Conservation (phyloP, 1,140 invertebrate genomes). For the fruit fly (Drosophila melanogaster) region DNA sequence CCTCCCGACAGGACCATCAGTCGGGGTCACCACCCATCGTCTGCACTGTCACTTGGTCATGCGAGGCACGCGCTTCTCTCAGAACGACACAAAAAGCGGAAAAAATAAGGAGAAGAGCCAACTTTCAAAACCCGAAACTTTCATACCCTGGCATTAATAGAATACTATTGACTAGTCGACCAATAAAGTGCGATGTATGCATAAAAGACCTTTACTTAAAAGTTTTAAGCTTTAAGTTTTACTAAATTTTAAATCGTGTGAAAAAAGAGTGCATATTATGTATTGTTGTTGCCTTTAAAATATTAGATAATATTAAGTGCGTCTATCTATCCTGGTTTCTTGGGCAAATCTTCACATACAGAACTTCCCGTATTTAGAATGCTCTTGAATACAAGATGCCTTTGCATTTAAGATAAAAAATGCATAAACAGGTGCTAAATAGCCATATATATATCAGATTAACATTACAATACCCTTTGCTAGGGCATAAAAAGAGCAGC, state of each 20-base stretch:
- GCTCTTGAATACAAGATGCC: neutral
- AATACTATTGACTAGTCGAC: neutral
- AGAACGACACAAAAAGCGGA: slow-evolving; percentile 18
- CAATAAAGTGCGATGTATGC: neutral
- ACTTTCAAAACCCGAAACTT: slow-evolving; percentile 8
- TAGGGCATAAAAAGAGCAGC: slow-evolving; percentile 12
- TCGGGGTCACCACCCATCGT: neutral
- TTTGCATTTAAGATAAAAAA: no score
- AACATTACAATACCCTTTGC: neutral
- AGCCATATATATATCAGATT: no score
- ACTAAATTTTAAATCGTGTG: no score
- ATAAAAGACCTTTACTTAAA: no score
- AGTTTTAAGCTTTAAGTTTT: no score
- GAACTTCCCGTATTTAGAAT: neutral
- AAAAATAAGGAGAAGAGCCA: neutral
- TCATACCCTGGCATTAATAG: neutral
- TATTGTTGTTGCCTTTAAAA: no score
- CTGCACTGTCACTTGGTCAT: slow-evolving; percentile 60
- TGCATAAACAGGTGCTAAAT: no score
- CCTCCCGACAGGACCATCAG: slow-evolving; percentile 6
- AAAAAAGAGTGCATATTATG: no score
- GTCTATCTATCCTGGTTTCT: no score
- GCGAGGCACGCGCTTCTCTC: slow-evolving; percentile 62
- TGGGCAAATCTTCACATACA: no score
- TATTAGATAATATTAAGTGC: no score